Base-by-base conservation (phyloP, 2,113 vertebrate genomes). In the Rhea americana region DNA sequence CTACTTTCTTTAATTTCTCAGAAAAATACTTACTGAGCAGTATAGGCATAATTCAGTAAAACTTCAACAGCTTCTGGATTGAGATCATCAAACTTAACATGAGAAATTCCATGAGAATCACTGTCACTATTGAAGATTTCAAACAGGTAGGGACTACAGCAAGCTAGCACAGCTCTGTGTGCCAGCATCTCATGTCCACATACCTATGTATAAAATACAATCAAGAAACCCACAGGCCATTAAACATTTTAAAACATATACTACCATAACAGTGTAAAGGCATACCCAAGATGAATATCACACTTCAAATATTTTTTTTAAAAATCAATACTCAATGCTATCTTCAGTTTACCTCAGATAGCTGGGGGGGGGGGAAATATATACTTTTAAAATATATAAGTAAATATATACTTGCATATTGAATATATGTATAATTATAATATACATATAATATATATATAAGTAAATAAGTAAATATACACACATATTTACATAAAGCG, bases 81-180 rank as follows among this genome's bases (percentile, higher is more conserved):
- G 97, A 99, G 97, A 97, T 99, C 99, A 93, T 99, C 99, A n/a
- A 99, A 99, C 91, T 99, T 99, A 88, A 99, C 99, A 62, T 99
- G 99, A 25, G 99, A 99, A 95, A 99, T 93, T 62, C 99, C 99
- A 5, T 99, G 99, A 89, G 99, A 97, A 96, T 99, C 99, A 3
- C 98, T 97, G 67, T 99, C 99, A 71, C 98, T 99, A 82, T 99
- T 99, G 95, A 99, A 99, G 97, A 99, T 99, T 98, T 99, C 99
- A 90, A 99, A 99, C 96, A 99, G 96, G 96, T 99, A 99, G 39
- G 99, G 99, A 93, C 99, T 99, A 97, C 99, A 99, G 98, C 99
- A 99, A 32, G 99, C 99, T 95, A 99, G 98, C 16, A 99, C 99
- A 2, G 99, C 99, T 92, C 99, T 98, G 94, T 99, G 99, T 5